A percentile compares a stretch with the other conserved stretches of the same genome.
phyloP scores from a whole-genome alignment of 2,888 invertebrate genomes.

The Formica aserva region DNA sequence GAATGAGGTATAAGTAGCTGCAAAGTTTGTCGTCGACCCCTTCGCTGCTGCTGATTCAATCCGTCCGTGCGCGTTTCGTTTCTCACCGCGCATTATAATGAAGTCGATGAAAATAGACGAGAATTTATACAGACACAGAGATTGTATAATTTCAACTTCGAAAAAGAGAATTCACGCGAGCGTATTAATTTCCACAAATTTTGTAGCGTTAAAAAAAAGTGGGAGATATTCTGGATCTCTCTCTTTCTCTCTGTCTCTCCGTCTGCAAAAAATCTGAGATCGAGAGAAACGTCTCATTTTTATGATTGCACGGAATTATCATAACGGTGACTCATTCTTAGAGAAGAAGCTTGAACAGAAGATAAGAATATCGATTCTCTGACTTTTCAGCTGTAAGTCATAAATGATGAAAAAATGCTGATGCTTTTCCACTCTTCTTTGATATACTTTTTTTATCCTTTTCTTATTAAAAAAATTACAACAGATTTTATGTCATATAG shows the following conservation, averaged over 20 bases:
- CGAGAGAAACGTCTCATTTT: background rate
- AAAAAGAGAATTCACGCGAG: background rate
- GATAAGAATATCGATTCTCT: slow-evolving; percentile 42
- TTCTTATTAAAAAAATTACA: background rate
- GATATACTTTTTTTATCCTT: background rate
- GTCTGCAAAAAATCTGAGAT: background rate
- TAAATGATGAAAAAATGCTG: slow-evolving; percentile 33
- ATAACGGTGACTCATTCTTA: slow-evolving; percentile 31
- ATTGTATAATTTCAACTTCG: background rate
- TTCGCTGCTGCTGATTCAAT: slow-evolving; percentile 34
- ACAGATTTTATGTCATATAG: background rate
- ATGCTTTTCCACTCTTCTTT: slow-evolving; percentile 7
- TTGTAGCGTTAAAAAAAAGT: slow-evolving; percentile 1
- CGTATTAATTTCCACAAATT: background rate
- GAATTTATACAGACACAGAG: slow-evolving; percentile 31
- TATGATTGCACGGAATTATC: background rate
- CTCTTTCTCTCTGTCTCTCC: background rate
- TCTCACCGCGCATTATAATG: slow-evolving; percentile 42
- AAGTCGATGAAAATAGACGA: slow-evolving; percentile 19
- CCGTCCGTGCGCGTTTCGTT: slow-evolving; percentile 4
- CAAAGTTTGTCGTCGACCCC: slow-evolving; percentile 36
- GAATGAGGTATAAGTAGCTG: slow-evolving; percentile 36
- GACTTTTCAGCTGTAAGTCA: slow-evolving; percentile 20
- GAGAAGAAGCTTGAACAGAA: slow-evolving; percentile 1
- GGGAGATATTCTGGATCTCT: background rate